A percentile compares a stretch with the other conserved stretches of the same genome.
Evolutionary conservation across 2,797 vertebrate species (phyloP).

Genomic region (Mus minutoides): DNA sequence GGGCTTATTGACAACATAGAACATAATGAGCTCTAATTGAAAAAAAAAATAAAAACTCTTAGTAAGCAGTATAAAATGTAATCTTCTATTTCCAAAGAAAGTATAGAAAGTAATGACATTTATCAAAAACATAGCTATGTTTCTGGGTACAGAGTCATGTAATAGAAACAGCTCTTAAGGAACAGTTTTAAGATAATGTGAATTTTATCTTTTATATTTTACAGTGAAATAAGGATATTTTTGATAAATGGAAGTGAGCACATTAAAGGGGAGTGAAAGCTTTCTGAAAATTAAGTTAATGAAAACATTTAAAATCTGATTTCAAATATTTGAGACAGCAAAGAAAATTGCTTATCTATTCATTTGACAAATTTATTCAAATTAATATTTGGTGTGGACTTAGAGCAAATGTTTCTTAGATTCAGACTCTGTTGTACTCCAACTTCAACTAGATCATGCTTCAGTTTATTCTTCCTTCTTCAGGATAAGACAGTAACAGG

Average conservation of each 20-base stretch:
- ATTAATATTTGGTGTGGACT: neutral
- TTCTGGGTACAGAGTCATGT: neutral
- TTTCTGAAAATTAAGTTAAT: neutral
- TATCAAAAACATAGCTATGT: neutral
- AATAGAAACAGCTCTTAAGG: neutral
- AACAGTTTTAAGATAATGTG: neutral
- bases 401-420: neutral
- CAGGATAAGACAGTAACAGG: accelerated
- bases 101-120: neutral
- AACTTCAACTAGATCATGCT: neutral
- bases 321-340: neutral
- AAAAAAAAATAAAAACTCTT: neutral
- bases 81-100: neutral
- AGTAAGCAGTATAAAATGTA: neutral
- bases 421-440: neutral
- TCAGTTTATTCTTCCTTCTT: neutral
- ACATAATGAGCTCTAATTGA: neutral
- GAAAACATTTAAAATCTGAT: neutral
- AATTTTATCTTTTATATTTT: neutral
- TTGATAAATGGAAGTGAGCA: neutral
- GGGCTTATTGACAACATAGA: neutral
- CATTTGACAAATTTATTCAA: neutral
- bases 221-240: neutral
- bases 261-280: neutral
- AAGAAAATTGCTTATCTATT: neutral